These are phyloP conservation scores for Upupa epops DNA, from an alignment of 2,113 vertebrate species.

Conservation along the genomic window DNA sequence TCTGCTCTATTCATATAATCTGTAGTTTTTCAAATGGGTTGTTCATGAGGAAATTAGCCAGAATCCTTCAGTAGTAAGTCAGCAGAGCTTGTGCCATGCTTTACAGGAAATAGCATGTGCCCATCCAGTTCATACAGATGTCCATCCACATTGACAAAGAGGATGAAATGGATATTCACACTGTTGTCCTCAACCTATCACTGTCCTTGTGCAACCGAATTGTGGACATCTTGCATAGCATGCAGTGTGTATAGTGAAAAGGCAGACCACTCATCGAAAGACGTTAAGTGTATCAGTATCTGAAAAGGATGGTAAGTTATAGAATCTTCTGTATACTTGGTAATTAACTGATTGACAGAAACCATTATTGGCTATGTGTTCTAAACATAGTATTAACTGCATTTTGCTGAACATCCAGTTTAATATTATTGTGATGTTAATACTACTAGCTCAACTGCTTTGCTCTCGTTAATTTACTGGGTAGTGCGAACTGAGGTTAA, in stretches of 20 bases:
- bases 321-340: background rate
- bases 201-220: too few relatives aligned
- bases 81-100: too few relatives aligned
- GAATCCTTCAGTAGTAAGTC: too few relatives aligned
- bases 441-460: background rate
- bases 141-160: too few relatives aligned
- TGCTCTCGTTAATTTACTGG: background rate
- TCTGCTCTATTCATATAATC: constrained; percentile 12
- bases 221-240: too few relatives aligned
- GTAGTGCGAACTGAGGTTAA: background rate
- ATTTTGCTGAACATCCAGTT: constrained; percentile 12
- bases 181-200: too few relatives aligned
- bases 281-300: background rate
- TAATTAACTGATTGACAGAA: background rate
- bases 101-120: too few relatives aligned
- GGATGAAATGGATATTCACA: too few relatives aligned
- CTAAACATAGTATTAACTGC: background rate
- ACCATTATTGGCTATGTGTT: background rate
- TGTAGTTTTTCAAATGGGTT: background rate
- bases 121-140: too few relatives aligned
- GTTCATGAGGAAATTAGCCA: background rate
- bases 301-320: background rate
- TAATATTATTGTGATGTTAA: background rate
- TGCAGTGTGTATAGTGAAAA: constrained; percentile 9
- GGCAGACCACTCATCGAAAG: background rate